Percentiles rank a stretch among this genome's conserved stretches.
Conservation (phyloP, 2,888 invertebrate genomes). For the Metacarcinus magister region DNA sequence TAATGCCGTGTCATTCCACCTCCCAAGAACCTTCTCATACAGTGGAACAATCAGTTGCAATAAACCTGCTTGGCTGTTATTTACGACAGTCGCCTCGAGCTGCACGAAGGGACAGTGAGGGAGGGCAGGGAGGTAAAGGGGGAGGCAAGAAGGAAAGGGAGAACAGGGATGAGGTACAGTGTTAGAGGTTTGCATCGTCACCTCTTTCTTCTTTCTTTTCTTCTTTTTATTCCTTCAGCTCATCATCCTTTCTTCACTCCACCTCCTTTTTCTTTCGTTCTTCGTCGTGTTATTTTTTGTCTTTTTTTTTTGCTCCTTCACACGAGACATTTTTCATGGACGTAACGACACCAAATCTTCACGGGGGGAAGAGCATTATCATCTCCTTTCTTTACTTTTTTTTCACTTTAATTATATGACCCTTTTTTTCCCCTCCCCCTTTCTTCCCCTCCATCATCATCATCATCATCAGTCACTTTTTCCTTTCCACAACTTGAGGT, state of each 20-base stretch:
- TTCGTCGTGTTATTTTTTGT: too few relatives aligned
- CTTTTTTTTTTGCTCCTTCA: background rate
- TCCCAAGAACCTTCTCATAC: background rate
- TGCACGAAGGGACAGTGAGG: too few relatives aligned
- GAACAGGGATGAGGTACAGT: background rate
- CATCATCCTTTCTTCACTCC: background rate
- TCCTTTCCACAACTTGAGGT: too few relatives aligned
- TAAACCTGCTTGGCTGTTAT: conserved; percentile 36
- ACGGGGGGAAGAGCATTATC: background rate
- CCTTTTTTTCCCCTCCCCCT: background rate
- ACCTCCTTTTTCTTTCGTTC: background rate
- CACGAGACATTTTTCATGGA: conserved; percentile 19
- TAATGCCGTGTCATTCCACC: conserved; percentile 22
- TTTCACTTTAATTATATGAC: background rate
- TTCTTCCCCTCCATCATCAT: background rate
- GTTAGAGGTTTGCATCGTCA: background rate
- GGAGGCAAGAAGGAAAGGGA: background rate
- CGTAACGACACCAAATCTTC: background rate
- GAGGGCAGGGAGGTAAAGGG: background rate
- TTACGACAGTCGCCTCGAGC: background rate
- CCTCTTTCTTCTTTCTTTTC: background rate
- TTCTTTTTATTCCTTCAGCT: background rate
- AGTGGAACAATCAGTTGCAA: background rate
- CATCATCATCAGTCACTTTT: background rate
- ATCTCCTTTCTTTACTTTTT: background rate